Evolutionary conservation across 2,113 vertebrate species (phyloP), one percentile per base, ranked within the genome.

Genomic region (Eira barbara): DNA sequence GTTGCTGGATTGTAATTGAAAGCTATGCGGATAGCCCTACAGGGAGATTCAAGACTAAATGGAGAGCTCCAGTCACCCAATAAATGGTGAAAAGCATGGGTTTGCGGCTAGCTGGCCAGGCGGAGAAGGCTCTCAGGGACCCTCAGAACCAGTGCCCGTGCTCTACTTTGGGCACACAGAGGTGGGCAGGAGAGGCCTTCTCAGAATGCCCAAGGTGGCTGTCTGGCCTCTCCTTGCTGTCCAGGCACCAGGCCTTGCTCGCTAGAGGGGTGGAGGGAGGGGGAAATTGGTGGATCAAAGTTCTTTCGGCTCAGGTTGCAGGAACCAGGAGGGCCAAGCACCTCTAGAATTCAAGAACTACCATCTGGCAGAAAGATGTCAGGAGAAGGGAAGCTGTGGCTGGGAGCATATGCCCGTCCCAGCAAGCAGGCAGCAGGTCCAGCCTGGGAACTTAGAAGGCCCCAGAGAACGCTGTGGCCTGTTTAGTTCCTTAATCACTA

Each of bases 321-420:
- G 73, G 74, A 94, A 84, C 63, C 82, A 88, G 80, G 57, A 92
- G 57, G 61, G 52, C 82, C 63, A 74, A 94, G 74, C 71, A 83
- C 96, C 81, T 84, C 34, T 4, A 85, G 95, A 96, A 95, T 94
- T 34, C 3, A 6, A 55, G 92, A 95, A 39, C 0, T 3, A 42
- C 69, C 96, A 97, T 97, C 94, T 98, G 97, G 96, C 94, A 96
- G 82, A 95, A 97, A 97, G 94, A 96, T 93, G 92, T 87, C 91
- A 34, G 74, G 78, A 78, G 55, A 61, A 39, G 57, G 73, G 91
- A 76, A 73, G 57, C 83, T 55, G 71, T 17, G 29, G 36, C 86
- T 47, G 31, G 69, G 73, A 78, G 34, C 69, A 59, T 14, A 1
- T 1, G 86, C 80, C 90, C 52, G 34, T 59, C 71, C 86, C 67